Evolutionary conservation across 2,113 vertebrate genomes (phyloP).

Genomic region (Gambusia affinis): DNA sequence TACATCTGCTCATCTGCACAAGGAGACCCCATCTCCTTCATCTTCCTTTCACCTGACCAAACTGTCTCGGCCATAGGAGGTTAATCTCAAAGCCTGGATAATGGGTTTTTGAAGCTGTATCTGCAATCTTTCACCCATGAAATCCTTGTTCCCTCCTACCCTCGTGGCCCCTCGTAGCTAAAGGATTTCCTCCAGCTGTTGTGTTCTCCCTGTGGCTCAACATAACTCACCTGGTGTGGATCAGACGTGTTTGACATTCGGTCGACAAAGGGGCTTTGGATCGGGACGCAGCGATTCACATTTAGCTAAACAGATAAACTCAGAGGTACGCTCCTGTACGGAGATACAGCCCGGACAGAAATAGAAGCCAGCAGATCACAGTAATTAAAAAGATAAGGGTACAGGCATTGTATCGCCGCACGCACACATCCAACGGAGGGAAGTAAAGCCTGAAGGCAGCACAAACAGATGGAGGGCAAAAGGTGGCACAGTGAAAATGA

Average conservation of each 20-base stretch:
- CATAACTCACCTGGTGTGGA: conserved; percentile 7
- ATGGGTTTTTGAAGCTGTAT: neutral
- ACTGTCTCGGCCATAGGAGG: neutral
- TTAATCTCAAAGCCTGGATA: neutral
- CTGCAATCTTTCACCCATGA: neutral
- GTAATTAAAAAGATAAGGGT: conserved; percentile 53
- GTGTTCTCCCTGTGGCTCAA: neutral
- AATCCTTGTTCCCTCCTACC: neutral
- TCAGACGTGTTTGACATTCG: conserved; percentile 35
- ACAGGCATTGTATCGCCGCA: neutral
- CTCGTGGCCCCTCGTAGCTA: no score
- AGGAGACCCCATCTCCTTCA: no score
- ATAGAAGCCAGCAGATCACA: conserved; percentile 13
- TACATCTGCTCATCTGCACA: neutral
- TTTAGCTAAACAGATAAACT: conserved; percentile 52
- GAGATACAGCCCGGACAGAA: conserved; percentile 16
- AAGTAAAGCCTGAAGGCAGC: conserved; percentile 4
- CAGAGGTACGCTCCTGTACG: conserved; percentile 12
- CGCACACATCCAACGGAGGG: neutral
- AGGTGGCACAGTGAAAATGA: conserved; percentile 30
- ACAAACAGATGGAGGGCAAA: conserved; percentile 20
- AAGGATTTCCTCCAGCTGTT: neutral
- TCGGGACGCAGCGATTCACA: conserved; percentile 38
- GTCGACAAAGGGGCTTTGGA: neutral
- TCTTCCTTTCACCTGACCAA: neutral